phyloP scores from a whole-genome alignment of 2,113 vertebrate species.

The Sapajus apella region DNA sequence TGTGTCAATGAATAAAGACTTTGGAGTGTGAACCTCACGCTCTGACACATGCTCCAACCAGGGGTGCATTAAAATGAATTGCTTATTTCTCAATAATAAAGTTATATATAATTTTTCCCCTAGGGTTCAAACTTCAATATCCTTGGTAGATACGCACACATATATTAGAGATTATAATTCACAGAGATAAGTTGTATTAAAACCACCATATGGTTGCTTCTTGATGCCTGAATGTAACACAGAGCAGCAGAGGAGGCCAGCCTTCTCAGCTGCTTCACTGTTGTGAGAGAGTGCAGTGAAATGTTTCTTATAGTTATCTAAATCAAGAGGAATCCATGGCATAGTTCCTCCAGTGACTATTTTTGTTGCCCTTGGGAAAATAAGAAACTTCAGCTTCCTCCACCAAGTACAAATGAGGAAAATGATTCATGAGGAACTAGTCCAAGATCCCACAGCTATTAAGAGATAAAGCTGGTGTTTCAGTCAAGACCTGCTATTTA shows the following conservation, averaged over 20 bases:
- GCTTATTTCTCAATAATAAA: conserved; percentile 32
- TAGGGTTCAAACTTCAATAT: neutral
- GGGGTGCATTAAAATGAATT: neutral
- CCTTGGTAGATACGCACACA: neutral
- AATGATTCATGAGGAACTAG: neutral
- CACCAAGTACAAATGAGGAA: neutral
- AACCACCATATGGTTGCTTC: neutral
- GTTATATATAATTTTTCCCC: neutral
- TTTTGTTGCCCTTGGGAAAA: conserved; percentile 35
- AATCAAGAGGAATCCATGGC: conserved; percentile 16
- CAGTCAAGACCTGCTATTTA: neutral
- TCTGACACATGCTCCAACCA: neutral
- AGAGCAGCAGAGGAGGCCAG: neutral
- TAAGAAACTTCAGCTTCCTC: neutral
- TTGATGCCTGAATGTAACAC: neutral
- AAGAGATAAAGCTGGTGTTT: neutral
- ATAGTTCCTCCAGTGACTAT: neutral
- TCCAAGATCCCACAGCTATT: neutral
- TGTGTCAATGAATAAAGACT: neutral
- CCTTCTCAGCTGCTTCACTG: neutral
- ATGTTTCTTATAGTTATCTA: neutral
- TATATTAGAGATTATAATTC: neutral
- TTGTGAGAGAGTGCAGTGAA: neutral
- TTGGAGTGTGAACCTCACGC: neutral
- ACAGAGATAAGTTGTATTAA: neutral